Conservation (phyloP, 2,113 vertebrate genomes). For the Isurus oxyrinchus region DNA sequence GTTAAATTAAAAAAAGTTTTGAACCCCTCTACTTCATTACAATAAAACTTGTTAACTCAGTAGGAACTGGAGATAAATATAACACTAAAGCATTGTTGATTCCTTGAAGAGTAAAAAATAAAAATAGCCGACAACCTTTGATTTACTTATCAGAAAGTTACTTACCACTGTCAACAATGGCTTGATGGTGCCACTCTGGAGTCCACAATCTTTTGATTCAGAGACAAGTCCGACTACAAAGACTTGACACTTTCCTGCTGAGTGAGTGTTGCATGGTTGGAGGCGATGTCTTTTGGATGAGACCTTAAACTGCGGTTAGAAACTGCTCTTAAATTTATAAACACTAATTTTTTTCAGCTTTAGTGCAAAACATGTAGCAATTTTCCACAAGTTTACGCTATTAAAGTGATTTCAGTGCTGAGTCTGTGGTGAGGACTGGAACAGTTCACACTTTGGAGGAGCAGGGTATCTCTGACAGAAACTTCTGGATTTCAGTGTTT, state of each 20-base stretch:
- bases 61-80: background rate
- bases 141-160: background rate
- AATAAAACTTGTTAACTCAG: background rate
- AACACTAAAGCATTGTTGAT: background rate
- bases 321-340: too few species aligned
- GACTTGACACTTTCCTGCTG: background rate
- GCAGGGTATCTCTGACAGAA: background rate
- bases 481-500: background rate
- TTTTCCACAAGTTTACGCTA: background rate
- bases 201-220: too few species aligned
- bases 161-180: background rate
- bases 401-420: background rate
- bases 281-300: background rate
- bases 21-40: background rate
- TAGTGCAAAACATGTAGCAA: background rate
- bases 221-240: background rate
- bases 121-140: background rate
- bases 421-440: background rate
- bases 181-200: too few species aligned
- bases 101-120: background rate
- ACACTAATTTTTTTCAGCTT: too few species aligned
- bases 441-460: background rate
- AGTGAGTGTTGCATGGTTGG: background rate
- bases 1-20: background rate
- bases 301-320: background rate